These are phyloP conservation scores for Corapipo altera DNA, from an alignment of 2,113 vertebrate species.

Conservation along the genomic window DNA sequence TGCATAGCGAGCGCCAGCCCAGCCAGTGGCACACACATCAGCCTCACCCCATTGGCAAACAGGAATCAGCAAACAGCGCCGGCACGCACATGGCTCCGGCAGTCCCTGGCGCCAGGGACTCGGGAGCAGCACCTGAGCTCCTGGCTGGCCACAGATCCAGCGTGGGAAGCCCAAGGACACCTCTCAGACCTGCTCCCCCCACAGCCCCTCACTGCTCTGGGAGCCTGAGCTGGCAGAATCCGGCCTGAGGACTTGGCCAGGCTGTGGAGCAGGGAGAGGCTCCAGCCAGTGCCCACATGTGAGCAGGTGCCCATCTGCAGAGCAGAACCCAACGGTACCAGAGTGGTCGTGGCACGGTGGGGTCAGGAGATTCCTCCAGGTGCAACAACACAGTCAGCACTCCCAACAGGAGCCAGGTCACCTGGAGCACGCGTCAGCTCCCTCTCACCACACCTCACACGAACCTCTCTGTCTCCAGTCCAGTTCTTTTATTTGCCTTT, in stretches of 20 bases:
- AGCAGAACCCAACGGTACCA: neutral
- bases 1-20: neutral
- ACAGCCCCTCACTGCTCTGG: neutral
- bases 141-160: accelerated
- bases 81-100: neutral
- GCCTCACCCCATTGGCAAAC: slow-evolving; percentile 71
- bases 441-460: neutral
- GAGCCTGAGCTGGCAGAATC: neutral
- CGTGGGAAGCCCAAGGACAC: neutral
- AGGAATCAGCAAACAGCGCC: slow-evolving; percentile 41
- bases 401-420: neutral
- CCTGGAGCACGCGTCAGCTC: neutral
- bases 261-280: neutral
- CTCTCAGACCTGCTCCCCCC: neutral
- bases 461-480: neutral
- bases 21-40: neutral
- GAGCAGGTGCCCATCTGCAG: neutral
- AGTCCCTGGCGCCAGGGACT: neutral
- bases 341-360: accelerated
- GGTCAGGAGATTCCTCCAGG: neutral
- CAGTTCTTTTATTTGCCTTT: neutral
- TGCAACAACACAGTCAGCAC: neutral
- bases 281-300: accelerated
- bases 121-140: neutral
- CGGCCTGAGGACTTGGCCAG: neutral